phyloP scores from a whole-genome alignment of 2,888 invertebrate genomes.

The Sarcophaga carnaria region DNA sequence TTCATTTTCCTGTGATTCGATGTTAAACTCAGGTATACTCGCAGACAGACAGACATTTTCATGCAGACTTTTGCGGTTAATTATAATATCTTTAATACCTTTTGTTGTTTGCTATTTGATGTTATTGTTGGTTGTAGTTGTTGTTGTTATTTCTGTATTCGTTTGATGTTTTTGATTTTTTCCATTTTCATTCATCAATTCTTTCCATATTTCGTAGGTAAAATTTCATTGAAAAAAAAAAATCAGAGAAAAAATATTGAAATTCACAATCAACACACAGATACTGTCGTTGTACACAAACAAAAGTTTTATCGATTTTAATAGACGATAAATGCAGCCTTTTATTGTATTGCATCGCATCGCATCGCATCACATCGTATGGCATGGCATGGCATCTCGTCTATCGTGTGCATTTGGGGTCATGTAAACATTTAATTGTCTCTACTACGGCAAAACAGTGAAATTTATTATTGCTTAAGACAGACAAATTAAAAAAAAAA shows the following conservation, averaged over 20 bases:
- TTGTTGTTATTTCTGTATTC: slow-evolving; percentile 47
- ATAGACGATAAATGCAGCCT: not conserved
- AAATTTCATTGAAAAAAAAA: slow-evolving; percentile 23
- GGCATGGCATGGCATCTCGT: too few species aligned
- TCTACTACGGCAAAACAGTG: slow-evolving; percentile 5
- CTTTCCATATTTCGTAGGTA: slow-evolving; percentile 24
- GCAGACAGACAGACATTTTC: slow-evolving; percentile 59
- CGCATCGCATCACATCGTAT: too few species aligned
- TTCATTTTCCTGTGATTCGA: too few species aligned
- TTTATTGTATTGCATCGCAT: not conserved
- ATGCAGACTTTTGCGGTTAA: slow-evolving; percentile 73
- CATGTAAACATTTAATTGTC: slow-evolving; percentile 63
- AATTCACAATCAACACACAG: not conserved
- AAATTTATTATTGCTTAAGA: slow-evolving; percentile 46
- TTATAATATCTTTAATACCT: slow-evolving; percentile 68
- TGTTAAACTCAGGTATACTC: slow-evolving; percentile 33
- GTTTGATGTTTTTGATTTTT: slow-evolving; percentile 41
- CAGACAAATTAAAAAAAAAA: not conserved
- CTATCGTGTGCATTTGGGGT: slow-evolving; percentile 50
- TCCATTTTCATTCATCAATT: slow-evolving; percentile 57
- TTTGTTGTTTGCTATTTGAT: slow-evolving; percentile 47
- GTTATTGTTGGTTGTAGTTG: slow-evolving; percentile 35
- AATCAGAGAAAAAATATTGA: slow-evolving; percentile 11
- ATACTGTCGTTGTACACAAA: not conserved
- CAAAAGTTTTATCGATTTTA: slow-evolving; percentile 52